Conservation (phyloP, 2,113 vertebrate genomes). For the Montifringilla adamsi region DNA sequence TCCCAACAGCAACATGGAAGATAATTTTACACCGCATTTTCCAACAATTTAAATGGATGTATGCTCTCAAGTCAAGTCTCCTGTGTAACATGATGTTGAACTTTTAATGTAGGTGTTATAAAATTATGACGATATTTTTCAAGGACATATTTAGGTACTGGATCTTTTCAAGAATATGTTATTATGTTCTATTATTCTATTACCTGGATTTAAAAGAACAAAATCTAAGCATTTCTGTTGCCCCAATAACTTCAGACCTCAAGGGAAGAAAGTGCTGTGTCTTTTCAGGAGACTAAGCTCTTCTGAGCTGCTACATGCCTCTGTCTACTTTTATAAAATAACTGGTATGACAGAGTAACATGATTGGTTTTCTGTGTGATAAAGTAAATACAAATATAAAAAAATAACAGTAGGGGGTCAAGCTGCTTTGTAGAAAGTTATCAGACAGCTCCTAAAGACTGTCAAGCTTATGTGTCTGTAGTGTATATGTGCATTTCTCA, state of each 20-base stretch:
- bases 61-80: conserved; percentile 1
- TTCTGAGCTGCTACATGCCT: background rate
- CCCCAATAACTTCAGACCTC: conserved; percentile 10
- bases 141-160: background rate
- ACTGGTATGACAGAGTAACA: background rate
- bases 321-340: conserved; percentile 2
- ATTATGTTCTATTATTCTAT: background rate
- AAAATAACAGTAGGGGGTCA: conserved; percentile 27
- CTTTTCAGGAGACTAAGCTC: background rate
- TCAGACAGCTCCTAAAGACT: conserved; percentile 22
- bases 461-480: background rate
- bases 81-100: background rate
- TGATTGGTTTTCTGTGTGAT: background rate
- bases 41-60: conserved; percentile 8
- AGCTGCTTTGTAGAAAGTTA: conserved; percentile 37
- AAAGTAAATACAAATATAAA: conserved; percentile 30
- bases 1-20: background rate
- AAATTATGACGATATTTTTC: background rate
- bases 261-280: background rate
- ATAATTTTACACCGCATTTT: conserved; percentile 40
- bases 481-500: background rate
- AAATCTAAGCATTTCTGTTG: background rate
- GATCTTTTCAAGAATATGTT: background rate
- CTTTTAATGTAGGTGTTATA: background rate
- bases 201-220: background rate